Conservation (phyloP, 2,888 invertebrate species). For the Beris chalybata region DNA sequence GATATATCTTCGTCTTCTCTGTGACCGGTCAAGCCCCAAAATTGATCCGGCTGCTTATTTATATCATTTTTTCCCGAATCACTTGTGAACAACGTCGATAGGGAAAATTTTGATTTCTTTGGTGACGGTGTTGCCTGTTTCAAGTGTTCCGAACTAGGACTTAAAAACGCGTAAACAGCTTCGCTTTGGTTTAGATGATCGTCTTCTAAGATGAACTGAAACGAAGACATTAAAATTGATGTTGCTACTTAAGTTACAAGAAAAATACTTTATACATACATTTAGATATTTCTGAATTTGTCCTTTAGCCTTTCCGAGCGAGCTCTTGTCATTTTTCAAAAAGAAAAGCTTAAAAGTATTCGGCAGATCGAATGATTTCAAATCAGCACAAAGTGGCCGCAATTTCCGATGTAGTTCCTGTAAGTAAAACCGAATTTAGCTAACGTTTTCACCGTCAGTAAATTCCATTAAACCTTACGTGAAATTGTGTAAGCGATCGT, state of each 20-base stretch:
- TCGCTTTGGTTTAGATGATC: constrained; percentile 86
- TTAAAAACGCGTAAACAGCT: constrained; percentile 87
- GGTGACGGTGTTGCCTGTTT: constrained; percentile 76
- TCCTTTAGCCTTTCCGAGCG: constrained; percentile 78
- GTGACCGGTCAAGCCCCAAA: constrained; percentile 59
- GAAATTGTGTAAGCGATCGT: constrained; percentile 65
- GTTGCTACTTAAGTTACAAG: background rate
- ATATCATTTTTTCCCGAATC: constrained; percentile 56
- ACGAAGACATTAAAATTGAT: background rate
- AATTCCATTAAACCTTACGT: constrained; percentile 53
- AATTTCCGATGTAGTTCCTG: constrained; percentile 82
- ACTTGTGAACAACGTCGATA: constrained; percentile 85
- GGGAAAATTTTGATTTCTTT: constrained; percentile 84
- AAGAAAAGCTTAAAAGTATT: constrained; percentile 81
- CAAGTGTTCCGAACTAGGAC: constrained; percentile 86
- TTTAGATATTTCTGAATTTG: constrained; percentile 85
- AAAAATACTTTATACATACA: constrained; percentile 51
- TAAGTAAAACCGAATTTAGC: constrained; percentile 52
- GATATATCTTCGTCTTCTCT: constrained; percentile 82
- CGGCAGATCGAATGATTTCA: constrained; percentile 81
- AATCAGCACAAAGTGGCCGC: constrained; percentile 76
- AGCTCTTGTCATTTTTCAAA: constrained; percentile 77
- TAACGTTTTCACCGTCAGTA: constrained; percentile 2
- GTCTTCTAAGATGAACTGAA: constrained; percentile 81
- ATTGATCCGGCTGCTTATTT: constrained; percentile 47